phyloP scores from a whole-genome alignment of 37 sponge, comb jelly and placozoan species.

The Lycopodina hypogea region DNA sequence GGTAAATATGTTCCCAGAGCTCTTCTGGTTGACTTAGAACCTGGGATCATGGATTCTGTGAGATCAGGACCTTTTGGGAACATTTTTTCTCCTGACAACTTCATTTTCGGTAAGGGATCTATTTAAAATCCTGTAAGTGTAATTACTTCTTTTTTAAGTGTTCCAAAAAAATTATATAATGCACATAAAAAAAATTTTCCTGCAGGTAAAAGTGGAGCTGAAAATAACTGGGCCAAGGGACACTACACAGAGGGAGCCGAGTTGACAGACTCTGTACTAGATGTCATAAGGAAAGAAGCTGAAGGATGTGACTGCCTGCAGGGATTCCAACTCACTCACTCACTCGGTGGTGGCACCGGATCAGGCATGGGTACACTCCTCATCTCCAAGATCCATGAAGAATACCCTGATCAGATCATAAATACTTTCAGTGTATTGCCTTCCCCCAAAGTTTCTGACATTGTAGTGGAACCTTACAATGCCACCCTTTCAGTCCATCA shows the following conservation, averaged over 20 bases:
- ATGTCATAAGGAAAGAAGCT: constrained; percentile 97
- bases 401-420: constrained; percentile 98
- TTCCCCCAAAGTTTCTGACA: constrained; percentile 96
- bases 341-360: constrained; percentile 82
- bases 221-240: constrained; percentile 99
- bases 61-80: constrained; percentile 99
- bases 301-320: constrained; percentile 99
- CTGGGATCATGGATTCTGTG: constrained; percentile 98
- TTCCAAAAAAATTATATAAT: too few species aligned
- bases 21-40: constrained; percentile 87
- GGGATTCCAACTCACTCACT: constrained; percentile 99
- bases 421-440: constrained; percentile 96
- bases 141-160: not conserved
- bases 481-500: constrained; percentile 97
- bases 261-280: constrained; percentile 98
- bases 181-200: not conserved
- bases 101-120: constrained; percentile 88
- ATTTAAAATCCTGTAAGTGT: not conserved
- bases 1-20: constrained; percentile 84
- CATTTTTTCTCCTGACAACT: constrained; percentile 99
- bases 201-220: constrained; percentile 94
- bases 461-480: constrained; percentile 90
- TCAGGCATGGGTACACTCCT: constrained; percentile 99
- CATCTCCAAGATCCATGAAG: constrained; percentile 99
- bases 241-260: constrained; percentile 81